Evolutionary conservation across 2,888 invertebrate species (phyloP), one percentile per base, ranked within the genome.

Genomic region (Apamea anceps): DNA sequence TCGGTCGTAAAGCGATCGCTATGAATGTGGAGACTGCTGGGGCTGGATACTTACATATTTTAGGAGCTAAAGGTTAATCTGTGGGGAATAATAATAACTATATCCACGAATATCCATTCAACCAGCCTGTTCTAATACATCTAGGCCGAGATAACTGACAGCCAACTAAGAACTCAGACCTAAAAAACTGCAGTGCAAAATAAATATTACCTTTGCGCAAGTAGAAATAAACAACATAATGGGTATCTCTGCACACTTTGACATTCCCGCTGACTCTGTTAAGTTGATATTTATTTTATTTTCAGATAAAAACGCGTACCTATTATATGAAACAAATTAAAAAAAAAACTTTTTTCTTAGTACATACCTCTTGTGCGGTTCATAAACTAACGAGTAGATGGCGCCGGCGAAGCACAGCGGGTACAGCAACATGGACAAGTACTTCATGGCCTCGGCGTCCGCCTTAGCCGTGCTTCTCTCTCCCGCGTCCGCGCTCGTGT

Each of bases 391-490:
- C 12, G 99, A 99, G 96, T 99, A 99, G 15, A 98, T 93, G 13
- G 99, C 99, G 8, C 99, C 99, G 42, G 97, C 97, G 45, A 98
- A 76, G 91, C 99, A 99, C 21, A 99, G 97, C 1, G 99, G 99
- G 94, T 99, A 99, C 76, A 99, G 96, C 60, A 99, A 90, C 95
- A 98, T 99, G 81, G 98, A 98, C 65, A 99, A 97, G 93, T 99
- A 99, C 79, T 97, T 97, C 99, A 99, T 99, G 77, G 98, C 99
- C 96, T 99, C 98, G 1, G 98, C 98, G 95, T 99, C 99, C 84
- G 99, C 99, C 88, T 98, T 97, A 88, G 98, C 98, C 0, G 99
- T 99, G 92, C 97, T 97, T 81, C 97, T 97, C 95, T 99, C 99
- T 6, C 89, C 94, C 12, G 93, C 95, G 89, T 95, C 95, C 51